Percentiles rank a stretch among this genome's conserved stretches.
phyloP scores from a whole-genome alignment of 2,113 vertebrate species.

The Proterorhinus semilunaris region DNA sequence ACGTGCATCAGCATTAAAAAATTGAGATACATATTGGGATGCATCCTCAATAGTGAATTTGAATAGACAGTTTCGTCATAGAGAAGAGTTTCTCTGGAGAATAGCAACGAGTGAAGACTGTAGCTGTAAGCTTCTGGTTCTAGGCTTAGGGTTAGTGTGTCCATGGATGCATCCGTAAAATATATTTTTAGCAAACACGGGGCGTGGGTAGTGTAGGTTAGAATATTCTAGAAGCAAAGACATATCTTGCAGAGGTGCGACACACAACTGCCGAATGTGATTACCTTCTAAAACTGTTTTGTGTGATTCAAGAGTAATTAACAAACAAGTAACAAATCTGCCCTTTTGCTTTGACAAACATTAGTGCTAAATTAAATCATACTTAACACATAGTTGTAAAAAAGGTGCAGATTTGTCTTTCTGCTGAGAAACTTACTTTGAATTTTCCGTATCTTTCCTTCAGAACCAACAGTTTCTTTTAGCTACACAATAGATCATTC shows the following conservation, averaged over 20 bases:
- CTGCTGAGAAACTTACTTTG: too few relatives aligned
- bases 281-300: too few relatives aligned
- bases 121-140: conserved; percentile 7
- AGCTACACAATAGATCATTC: not conserved
- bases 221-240: not conserved
- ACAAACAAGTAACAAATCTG: too few relatives aligned
- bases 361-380: too few relatives aligned
- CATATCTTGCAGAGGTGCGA: too few relatives aligned
- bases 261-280: too few relatives aligned
- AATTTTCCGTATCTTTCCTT: not conserved
- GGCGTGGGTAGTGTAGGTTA: not conserved
- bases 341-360: not conserved
- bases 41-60: conserved; percentile 70
- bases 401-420: too few relatives aligned
- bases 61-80: conserved; percentile 65
- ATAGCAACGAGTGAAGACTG: conserved; percentile 40
- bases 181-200: not conserved
- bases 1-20: conserved; percentile 77
- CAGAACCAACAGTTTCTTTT: conserved; percentile 35
- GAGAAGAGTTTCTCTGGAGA: conserved; percentile 47
- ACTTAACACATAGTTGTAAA: too few relatives aligned
- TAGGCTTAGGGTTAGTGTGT: conserved; percentile 12
- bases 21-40: conserved; percentile 57
- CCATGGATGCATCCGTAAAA: conserved; percentile 1
- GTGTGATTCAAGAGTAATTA: too few relatives aligned